Conservation (phyloP, 2,888 invertebrate species). For the Stegana nigrithorax region DNA sequence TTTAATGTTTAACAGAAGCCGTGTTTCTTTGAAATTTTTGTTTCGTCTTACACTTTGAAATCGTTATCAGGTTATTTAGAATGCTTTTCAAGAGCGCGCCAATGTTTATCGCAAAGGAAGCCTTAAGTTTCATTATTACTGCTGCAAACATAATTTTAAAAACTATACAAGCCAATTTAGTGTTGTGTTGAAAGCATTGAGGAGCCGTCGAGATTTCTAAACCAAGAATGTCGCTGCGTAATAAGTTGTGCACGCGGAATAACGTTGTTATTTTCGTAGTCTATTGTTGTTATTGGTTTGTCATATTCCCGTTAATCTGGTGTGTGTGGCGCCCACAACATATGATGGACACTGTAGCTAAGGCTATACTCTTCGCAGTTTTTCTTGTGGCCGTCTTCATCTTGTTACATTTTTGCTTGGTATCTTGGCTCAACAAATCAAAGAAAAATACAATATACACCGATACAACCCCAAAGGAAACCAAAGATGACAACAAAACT, state of each 20-base stretch:
- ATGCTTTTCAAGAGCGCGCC: too few relatives aligned
- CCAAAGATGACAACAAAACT: neutral
- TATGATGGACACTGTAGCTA: slow-evolving; percentile 27
- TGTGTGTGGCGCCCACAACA: slow-evolving; percentile 37
- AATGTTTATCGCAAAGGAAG: too few relatives aligned
- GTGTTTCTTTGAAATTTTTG: too few relatives aligned
- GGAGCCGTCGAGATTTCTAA: neutral
- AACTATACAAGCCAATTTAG: too few relatives aligned
- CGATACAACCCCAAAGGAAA: neutral
- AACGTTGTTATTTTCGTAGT: slow-evolving; percentile 27
- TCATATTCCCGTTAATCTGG: slow-evolving; percentile 46
- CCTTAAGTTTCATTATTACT: too few relatives aligned
- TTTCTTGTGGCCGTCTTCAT: slow-evolving; percentile 35
- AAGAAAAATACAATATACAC: neutral
- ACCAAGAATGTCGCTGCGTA: neutral
- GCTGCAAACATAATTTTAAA: too few relatives aligned
- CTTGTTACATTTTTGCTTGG: slow-evolving; percentile 35
- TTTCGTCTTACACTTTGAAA: too few relatives aligned
- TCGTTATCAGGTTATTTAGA: too few relatives aligned
- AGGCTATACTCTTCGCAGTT: slow-evolving; percentile 36
- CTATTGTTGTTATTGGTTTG: slow-evolving; percentile 47
- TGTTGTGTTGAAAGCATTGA: neutral
- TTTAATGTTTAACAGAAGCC: too few relatives aligned
- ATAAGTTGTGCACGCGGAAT: neutral
- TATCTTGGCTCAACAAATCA: neutral